Evolutionary conservation across 2,888 invertebrate species (phyloP), one percentile per base, ranked within the genome.

Genomic region (Eupithecia subfuscata): DNA sequence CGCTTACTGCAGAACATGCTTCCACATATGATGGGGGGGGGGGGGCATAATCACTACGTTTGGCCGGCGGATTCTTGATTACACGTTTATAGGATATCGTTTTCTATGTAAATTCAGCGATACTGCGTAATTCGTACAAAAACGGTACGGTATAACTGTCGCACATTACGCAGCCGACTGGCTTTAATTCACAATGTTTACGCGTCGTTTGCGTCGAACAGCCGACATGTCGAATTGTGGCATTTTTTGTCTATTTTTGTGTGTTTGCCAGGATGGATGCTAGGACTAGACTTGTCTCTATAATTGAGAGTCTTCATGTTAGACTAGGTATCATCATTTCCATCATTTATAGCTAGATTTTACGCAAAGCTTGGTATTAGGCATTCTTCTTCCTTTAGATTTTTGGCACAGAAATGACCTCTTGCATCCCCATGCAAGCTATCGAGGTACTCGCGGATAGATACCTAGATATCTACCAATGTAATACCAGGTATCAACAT

Each of bases 181-280:
- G 82, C 89, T 88, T 91, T 91, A 91, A 90, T 91, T 88, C 87
- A 85, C 87, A 85, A 85, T 85, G 86, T 91, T 90, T 88, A 90
- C 91, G 91, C 87, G 84, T 86, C 88, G 90, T 90, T 91, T 88
- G 85, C 83, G 83, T 85, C 83, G 82, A 88, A 90, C 89, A 87
- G 84, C 88, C 85, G 81, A 82, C 85, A 87, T 85, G 86, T 87
- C 82, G 84, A 88, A 88, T 86, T 84, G 85, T 82, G 82, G 82
- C 83, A 79, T 83, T 86, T 88, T 88, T 88, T 86, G 82, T 63
- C 75, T 75, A 77, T 64, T 70, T 64, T 72, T 63, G 48, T 60
- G 69, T 8, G 69, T 12, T 70, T 73, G 30, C 72, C 70, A 75
- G 78, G 71, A 48, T 34, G 37, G 48, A 60, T 4, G 67, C 48